Evolutionary conservation across 2,797 vertebrate genomes (phyloP), one percentile per base, ranked within the genome.

Genomic region (Labeo calbasu): DNA sequence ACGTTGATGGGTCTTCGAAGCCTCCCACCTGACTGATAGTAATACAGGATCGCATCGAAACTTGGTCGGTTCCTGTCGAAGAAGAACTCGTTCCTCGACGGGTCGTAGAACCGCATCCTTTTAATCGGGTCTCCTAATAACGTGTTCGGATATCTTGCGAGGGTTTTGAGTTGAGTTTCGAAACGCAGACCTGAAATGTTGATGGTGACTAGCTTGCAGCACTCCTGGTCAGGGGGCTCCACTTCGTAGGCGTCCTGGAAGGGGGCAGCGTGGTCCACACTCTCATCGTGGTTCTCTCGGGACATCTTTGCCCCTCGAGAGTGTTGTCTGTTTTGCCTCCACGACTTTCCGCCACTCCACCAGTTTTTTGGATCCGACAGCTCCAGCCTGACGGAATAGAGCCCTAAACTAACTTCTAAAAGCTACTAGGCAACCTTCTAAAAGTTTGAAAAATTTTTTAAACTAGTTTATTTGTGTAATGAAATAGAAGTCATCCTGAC

Each of bases 11-110:
- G 98, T 90, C 97, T 93, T 72, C 97, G 94, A 0, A 98, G 96
- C 73, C 96, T 91, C 2, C 98, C 98, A 0, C 97, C 97, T 0
- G 98, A 99, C 89, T 98, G 97, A 88, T 98, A 99, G 86, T 97
- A 98, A 82, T 98, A 97, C 11, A 99, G 95, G 87, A 99, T 95
- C 57, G 95, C 96, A n/a, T 99, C 97, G 68, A 99, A 99, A 92
- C 97, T 97, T 55, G 96, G 96, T 75, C 97, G 94, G 92, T 98
- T 97, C 76, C 97, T 94, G 91, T 99, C 97, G 72, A 99, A 98
- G 92, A 98, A 98, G 90, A 97, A 98, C 81, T 98, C 97, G 15
- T 98, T 97, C 66, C 96, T 93, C 82, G 97, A 91, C 0, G 96
- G 96, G 90, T 99, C 97, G 55, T 97, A 99, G 90, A 96, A 99